Percentiles rank a stretch among this genome's conserved stretches.
These are phyloP conservation scores for Epinephelus coioides DNA, from an alignment of 2,797 vertebrate genomes.

Conservation along the genomic window DNA sequence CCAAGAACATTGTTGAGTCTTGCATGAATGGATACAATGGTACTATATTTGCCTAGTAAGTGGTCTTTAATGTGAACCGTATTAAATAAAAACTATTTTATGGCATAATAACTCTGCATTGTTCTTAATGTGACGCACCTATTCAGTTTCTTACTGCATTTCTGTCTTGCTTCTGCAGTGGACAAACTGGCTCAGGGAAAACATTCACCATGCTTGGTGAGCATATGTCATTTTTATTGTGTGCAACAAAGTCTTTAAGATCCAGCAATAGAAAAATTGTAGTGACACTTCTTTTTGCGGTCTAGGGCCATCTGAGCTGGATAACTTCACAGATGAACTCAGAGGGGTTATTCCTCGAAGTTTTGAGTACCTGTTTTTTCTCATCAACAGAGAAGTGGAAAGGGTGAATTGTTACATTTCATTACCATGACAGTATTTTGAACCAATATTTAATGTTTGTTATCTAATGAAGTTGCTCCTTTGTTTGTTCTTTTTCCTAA, in stretches of 20 bases:
- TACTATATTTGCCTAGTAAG: conserved; percentile 99
- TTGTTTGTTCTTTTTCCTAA: conserved; percentile 15
- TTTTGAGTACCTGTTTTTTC: conserved; percentile 97
- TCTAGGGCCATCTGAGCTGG: conserved; percentile 93
- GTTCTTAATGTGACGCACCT: not conserved
- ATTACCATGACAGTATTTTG: not conserved
- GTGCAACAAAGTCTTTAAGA: not conserved
- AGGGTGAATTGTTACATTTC: conserved; percentile 82
- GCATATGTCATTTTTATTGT: conserved; percentile 54
- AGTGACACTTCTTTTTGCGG: not conserved
- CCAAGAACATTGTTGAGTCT: conserved; percentile 95
- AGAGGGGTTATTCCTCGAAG: conserved; percentile 97
- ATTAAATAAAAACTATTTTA: not conserved
- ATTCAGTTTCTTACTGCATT: not conserved
- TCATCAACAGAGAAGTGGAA: conserved; percentile 94
- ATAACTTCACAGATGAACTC: conserved; percentile 94
- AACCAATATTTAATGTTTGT: not conserved
- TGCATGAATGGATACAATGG: conserved; percentile 98
- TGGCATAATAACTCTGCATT: not conserved
- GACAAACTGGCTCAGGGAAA: conserved; percentile 97
- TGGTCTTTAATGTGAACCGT: conserved; percentile 42
- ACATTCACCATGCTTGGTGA: conserved; percentile 99
- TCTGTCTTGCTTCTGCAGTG: conserved; percentile 82
- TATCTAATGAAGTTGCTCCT: conserved; percentile 11
- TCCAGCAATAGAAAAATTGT: not conserved